phyloP scores from a whole-genome alignment of 2,888 invertebrate species.

The Chymomyza fuscimana region DNA sequence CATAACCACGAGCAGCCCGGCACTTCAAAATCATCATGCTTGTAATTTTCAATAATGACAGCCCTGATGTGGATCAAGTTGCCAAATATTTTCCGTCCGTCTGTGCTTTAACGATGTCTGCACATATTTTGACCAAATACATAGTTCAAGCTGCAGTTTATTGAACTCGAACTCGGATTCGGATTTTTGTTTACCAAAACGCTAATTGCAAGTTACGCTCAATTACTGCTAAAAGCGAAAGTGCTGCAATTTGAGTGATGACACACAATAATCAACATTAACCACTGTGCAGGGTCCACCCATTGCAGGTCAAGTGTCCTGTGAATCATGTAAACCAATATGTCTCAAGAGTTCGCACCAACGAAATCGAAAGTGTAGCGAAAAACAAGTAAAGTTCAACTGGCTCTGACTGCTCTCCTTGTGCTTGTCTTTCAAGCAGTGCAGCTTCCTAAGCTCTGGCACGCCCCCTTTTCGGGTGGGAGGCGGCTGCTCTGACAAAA shows the following conservation, averaged over 20 bases:
- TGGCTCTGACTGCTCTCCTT: neutral
- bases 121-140: neutral
- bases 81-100: conserved; percentile 19
- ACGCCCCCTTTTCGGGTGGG: conserved; percentile 10
- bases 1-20: no score
- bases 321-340: conserved; percentile 6
- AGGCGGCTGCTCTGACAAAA: no score
- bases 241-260: conserved; percentile 69
- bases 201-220: conserved; percentile 29
- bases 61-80: conserved; percentile 36
- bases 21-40: conserved; percentile 11
- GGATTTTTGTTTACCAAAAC: conserved; percentile 5
- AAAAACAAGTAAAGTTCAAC: neutral
- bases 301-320: conserved; percentile 28
- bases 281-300: conserved; percentile 17
- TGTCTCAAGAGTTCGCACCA: neutral
- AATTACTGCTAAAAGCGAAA: conserved; percentile 45
- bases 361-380: neutral
- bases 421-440: neutral
- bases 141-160: conserved; percentile 62
- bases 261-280: conserved; percentile 34
- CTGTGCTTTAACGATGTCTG: conserved; percentile 13
- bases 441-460: neutral
- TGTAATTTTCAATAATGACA: conserved; percentile 39
- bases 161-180: conserved; percentile 43